A percentile compares a stretch with the other conserved stretches of the same genome.
These are phyloP conservation scores for Globicephala melas DNA, from an alignment of 2,113 vertebrate species.

Conservation along the genomic window DNA sequence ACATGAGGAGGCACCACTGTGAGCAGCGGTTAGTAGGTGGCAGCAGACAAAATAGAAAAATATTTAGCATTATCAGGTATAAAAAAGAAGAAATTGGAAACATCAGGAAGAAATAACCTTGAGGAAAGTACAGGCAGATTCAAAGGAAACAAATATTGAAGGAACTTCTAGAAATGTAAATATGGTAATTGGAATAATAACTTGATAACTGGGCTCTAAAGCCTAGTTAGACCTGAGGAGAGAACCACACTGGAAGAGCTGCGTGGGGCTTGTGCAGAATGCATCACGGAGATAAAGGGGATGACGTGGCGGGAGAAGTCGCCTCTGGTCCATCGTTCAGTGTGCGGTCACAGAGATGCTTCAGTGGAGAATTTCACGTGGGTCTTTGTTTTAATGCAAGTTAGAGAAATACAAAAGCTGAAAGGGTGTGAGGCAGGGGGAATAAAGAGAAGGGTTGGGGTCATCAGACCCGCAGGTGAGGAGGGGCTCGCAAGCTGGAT, in stretches of 20 bases:
- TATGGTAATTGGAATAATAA: not conserved
- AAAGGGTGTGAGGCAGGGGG: not conserved
- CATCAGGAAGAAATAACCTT: not conserved
- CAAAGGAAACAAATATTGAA: not conserved
- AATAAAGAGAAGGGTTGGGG: not conserved
- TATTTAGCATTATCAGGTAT: not conserved
- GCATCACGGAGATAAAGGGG: not conserved
- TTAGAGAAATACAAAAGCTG: not conserved
- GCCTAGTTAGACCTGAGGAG: not conserved
- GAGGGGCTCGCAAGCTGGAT: not conserved
- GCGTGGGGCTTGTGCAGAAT: not conserved
- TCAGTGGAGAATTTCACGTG: not conserved
- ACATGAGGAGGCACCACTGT: not conserved
- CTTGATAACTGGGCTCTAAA: not conserved
- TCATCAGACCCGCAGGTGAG: not conserved
- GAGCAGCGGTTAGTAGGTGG: not conserved
- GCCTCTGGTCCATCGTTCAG: not conserved
- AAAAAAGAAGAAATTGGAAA: not conserved
- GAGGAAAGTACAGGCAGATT: not conserved
- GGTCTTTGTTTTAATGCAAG: not conserved
- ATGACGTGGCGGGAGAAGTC: not conserved
- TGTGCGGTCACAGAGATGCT: too few relatives aligned
- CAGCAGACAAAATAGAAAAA: not conserved
- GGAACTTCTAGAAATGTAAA: not conserved
- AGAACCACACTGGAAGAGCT: not conserved